phyloP scores from a whole-genome alignment of 2,113 vertebrate species.

The Microcebus lehilahytsara region DNA sequence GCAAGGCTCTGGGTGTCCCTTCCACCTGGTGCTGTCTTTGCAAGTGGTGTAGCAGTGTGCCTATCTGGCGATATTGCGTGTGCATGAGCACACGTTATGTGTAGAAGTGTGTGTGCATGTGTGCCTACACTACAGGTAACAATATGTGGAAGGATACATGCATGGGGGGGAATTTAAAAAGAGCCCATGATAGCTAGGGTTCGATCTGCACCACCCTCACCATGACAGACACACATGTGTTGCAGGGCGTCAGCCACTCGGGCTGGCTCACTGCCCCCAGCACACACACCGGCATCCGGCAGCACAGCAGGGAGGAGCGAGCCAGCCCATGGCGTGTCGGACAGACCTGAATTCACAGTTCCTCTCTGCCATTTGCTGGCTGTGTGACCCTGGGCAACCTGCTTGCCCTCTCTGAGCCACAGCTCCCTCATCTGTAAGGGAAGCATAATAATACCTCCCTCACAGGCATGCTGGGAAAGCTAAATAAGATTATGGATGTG shows the following conservation, averaged over 20 bases:
- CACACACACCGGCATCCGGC: no score
- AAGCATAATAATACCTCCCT: not conserved
- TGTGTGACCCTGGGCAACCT: not conserved
- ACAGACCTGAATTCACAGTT: not conserved
- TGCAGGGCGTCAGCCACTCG: not conserved
- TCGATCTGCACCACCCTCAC: no score
- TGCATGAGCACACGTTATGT: not conserved
- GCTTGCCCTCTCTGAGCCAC: slow-evolving; percentile 54
- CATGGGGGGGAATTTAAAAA: not conserved
- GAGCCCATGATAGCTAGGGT: not conserved
- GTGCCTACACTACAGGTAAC: not conserved
- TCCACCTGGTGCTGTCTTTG: not conserved
- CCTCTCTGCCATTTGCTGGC: not conserved
- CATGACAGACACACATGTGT: not conserved
- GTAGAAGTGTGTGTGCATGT: not conserved
- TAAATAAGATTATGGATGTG: slow-evolving; percentile 29
- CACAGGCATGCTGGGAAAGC: not conserved
- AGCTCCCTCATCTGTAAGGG: not conserved
- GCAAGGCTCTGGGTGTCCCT: not conserved
- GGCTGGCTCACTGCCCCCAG: not conserved
- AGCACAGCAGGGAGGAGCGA: not conserved
- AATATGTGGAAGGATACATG: not conserved
- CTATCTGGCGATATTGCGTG: not conserved
- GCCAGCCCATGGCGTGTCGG: not conserved
- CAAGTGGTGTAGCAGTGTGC: not conserved